Conservation (phyloP, 2,797 vertebrate species). For the Eulemur mongoz region DNA sequence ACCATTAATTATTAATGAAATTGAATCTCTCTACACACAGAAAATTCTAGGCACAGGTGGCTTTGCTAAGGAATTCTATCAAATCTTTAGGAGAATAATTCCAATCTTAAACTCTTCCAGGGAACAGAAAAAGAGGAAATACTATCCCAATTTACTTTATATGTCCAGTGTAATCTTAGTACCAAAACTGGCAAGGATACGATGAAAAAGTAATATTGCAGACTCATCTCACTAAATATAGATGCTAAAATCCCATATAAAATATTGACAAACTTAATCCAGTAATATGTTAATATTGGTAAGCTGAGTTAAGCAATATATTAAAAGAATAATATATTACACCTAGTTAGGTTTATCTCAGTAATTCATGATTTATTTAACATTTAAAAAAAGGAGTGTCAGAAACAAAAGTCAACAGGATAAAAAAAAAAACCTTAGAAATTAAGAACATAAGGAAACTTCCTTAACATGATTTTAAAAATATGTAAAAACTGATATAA, state of each 20-base stretch:
- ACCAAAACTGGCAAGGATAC: not conserved
- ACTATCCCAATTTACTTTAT: not conserved
- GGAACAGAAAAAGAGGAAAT: not conserved
- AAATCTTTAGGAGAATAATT: not conserved
- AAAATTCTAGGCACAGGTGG: not conserved
- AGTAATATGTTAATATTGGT: not conserved
- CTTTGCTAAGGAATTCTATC: not conserved
- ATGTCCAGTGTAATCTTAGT: not conserved
- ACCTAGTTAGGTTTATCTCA: not conserved
- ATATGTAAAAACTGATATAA: not conserved
- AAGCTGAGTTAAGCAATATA: not conserved
- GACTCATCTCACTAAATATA: not conserved
- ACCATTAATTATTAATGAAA: not conserved
- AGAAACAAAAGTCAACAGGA: not conserved
- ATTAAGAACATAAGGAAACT: not conserved
- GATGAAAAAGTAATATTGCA: not conserved
- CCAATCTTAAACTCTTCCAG: not conserved
- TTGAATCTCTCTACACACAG: not conserved
- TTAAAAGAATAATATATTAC: not conserved
- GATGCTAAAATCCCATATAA: not conserved
- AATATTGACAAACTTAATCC: not conserved
- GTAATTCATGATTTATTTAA: not conserved
- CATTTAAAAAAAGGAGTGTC: not conserved
- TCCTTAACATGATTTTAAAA: not conserved
- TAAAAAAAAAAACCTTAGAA: not conserved